Percentiles rank a stretch among this genome's conserved stretches.
Evolutionary conservation across 2,888 invertebrate genomes (phyloP).

Genomic region (Standfussiana lucernea): DNA sequence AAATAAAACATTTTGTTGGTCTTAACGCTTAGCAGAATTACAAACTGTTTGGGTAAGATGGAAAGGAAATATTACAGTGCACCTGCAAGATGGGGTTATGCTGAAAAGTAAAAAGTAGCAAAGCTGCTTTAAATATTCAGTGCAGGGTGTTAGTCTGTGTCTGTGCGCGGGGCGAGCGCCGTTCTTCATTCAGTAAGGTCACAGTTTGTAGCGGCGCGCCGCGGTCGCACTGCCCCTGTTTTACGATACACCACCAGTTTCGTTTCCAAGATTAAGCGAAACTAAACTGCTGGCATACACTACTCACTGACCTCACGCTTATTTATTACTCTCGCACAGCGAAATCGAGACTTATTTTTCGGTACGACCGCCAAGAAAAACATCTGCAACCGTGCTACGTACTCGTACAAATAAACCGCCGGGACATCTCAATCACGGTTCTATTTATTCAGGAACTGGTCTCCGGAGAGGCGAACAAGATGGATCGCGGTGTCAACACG

Average conservation of each 20-base stretch:
- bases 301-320: slow-evolving; percentile 79
- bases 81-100: slow-evolving; percentile 33
- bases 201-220: slow-evolving; percentile 83
- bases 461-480: slow-evolving; percentile 90
- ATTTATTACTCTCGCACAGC: slow-evolving; percentile 75
- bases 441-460: slow-evolving; percentile 87
- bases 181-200: slow-evolving; percentile 84
- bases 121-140: slow-evolving; percentile 71
- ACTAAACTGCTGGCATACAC: slow-evolving; percentile 84
- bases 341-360: slow-evolving; percentile 75
- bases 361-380: slow-evolving; percentile 75
- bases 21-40: background rate
- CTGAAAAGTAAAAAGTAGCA: slow-evolving; percentile 61
- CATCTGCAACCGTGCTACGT: slow-evolving; percentile 79
- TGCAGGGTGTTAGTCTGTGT: slow-evolving; percentile 71
- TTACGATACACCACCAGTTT: slow-evolving; percentile 84
- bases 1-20: background rate
- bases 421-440: slow-evolving; percentile 86
- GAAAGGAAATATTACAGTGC: slow-evolving; percentile 9
- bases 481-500: slow-evolving; percentile 90
- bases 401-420: slow-evolving; percentile 82
- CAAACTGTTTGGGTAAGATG: background rate
- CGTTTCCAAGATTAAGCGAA: slow-evolving; percentile 87
- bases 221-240: slow-evolving; percentile 78
- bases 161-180: slow-evolving; percentile 75